These are phyloP conservation scores for Botrylloides violaceus DNA, from an alignment of 23 tunicate genomes.

Conservation along the genomic window DNA sequence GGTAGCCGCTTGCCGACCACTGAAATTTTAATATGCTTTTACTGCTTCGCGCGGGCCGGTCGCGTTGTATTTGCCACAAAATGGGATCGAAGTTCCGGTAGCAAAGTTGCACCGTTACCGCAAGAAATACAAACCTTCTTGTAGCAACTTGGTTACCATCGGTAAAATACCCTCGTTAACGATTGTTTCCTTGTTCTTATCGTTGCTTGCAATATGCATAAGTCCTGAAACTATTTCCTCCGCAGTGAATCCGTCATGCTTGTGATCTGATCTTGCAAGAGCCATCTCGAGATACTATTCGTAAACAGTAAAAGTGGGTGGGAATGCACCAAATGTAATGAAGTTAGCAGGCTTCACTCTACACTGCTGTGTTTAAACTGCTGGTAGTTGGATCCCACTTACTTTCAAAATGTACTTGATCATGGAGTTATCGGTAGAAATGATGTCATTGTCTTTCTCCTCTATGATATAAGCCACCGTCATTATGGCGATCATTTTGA, in stretches of 20 bases:
- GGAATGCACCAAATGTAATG: no score
- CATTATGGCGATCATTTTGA: constrained; percentile 13
- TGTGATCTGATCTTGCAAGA: constrained; percentile 16
- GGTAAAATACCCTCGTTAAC: constrained; percentile 34
- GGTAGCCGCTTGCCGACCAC: no score
- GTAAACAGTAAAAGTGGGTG: no score
- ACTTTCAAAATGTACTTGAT: constrained; percentile 49
- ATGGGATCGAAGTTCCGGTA: no score
- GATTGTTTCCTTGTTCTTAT: constrained; percentile 39
- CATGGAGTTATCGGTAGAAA: constrained; percentile 30
- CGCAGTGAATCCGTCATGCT: constrained; percentile 42
- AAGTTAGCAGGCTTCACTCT: no score
- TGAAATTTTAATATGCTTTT: no score
- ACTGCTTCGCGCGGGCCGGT: no score
- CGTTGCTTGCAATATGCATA: constrained; percentile 51
- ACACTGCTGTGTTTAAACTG: no score
- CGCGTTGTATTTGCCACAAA: no score
- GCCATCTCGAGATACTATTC: constrained; percentile 1
- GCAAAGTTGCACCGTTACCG: no score
- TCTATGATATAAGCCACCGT: constrained; percentile 55
- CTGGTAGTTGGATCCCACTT: neutral
- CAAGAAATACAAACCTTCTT: constrained; percentile 44
- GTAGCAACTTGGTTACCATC: constrained; percentile 17
- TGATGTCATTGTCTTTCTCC: constrained; percentile 54
- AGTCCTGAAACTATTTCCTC: constrained; percentile 38